Evolutionary conservation across 2,113 vertebrate species (phyloP), one percentile per base, ranked within the genome.

Genomic region (Gasterosteus aculeatus): DNA sequence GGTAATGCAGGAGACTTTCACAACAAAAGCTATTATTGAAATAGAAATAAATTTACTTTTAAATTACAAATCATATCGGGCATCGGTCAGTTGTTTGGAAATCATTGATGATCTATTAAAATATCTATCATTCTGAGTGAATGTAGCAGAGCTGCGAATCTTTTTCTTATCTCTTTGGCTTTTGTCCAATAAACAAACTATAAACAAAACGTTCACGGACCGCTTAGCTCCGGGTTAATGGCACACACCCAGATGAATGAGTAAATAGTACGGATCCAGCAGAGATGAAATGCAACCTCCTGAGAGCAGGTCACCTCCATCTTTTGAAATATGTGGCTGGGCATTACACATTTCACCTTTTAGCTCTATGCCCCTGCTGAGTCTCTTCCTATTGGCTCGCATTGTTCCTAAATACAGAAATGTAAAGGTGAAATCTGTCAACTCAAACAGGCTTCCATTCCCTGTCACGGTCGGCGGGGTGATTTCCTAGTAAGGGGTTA

Each of bases 1-100:
- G 66, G 65, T 83, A 62, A 75, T 68, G 61, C 59, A 72, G 57
- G 62, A 29, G 8, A 57, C 61, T 72, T 81, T 68, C 16, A 10
- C 8, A 2, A 7, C 22, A 42, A 54, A 33, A 46, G 15, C 22
- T 14, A 29, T 29, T 14, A 54, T 14, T 75, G 15, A 26, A 81
- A 69, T 44, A 39, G 46, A 83, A 72, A 44, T 53, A 15, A 42
- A 15, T 39, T 35, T 58, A 42, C 58, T 39, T 59, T 61, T 46
- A 46, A 53, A 31, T 35, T 59, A 14, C 22, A 58, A 26, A 73
- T 65, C 44, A 26, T 54, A 12, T 44, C 44, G 5, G 33, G 0
- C 5, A 9, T 51, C 29, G 16, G 6, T 47, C 41, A 67, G 3
- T 66, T 47, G 15, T 58, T n/a, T 57, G 51, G 19, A 42, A 41